Percentiles rank a stretch among this genome's conserved stretches.
Evolutionary conservation across 1,140 invertebrate species (phyloP).

Genomic region (Adelges cooleyi): DNA sequence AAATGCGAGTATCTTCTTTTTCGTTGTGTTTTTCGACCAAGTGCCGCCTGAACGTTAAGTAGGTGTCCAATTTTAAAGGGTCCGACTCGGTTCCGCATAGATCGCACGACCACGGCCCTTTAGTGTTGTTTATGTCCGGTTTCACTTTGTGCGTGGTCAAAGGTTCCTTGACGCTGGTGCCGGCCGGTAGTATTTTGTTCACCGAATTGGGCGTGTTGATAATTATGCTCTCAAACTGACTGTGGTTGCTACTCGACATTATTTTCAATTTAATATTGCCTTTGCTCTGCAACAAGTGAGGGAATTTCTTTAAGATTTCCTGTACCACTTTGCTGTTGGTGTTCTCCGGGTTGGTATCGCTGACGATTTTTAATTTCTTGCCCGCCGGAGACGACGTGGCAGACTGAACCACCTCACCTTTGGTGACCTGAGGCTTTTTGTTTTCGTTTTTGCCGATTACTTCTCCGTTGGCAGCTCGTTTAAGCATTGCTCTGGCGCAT

Average conservation of each 20-base stretch:
- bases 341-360: slow-evolving; percentile 1
- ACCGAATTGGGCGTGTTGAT: slow-evolving; percentile 17
- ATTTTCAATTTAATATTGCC: slow-evolving; percentile 72
- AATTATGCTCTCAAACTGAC: slow-evolving; percentile 19
- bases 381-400: neutral
- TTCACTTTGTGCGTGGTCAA: slow-evolving; percentile 28
- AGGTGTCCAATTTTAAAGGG: slow-evolving; percentile 57
- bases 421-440: neutral
- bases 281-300: slow-evolving; percentile 65
- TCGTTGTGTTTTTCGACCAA: slow-evolving; percentile 69
- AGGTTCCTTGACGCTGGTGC: slow-evolving; percentile 1
- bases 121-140: slow-evolving; percentile 35
- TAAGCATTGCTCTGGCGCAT: slow-evolving; percentile 5
- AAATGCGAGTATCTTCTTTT: slow-evolving; percentile 63
- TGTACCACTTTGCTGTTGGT: slow-evolving; percentile 62
- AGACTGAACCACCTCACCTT: neutral
- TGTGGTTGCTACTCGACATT: slow-evolving; percentile 44
- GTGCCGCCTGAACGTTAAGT: slow-evolving; percentile 65
- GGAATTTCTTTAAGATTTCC: slow-evolving; percentile 57
- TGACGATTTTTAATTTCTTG: slow-evolving; percentile 17
- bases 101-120: slow-evolving; percentile 56
- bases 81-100: slow-evolving; percentile 51
- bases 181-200: neutral
- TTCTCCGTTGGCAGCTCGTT: slow-evolving; percentile 15
- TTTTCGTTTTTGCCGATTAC: neutral